Base-by-base conservation (phyloP, 1,140 invertebrate species). In the Linepithema humile region DNA sequence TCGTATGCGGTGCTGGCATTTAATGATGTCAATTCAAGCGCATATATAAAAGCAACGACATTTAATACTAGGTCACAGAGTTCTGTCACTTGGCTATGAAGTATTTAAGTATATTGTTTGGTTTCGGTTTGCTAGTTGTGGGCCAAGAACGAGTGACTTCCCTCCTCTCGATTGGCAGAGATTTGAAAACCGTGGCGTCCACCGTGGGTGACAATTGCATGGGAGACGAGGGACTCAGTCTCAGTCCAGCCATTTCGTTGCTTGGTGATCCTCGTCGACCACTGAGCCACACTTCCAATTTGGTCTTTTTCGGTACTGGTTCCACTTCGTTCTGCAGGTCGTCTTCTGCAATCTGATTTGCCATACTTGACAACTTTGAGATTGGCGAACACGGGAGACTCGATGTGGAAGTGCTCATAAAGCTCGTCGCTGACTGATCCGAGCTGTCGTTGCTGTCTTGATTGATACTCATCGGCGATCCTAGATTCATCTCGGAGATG, bases 221-320 rank as follows among this genome's bases (percentile, higher is more conserved):
- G 2, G 93, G 92, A 0, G 93, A 94, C 0, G 93, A 93, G 17
- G 93, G 92, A 38, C 92, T 91, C 50, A 94, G 86, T 67, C 92
- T 89, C 15, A 94, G 85, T 75, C 90, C 89, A 6, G 93, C 93
- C 93, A 94, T 94, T 85, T 94, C 93, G 43, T 92, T 94, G 77
- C 93, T 94, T 0, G 93, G 93, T 2, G 93, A 93, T 80, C 93
- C 93, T 80, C 92, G 91, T 48, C 92, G 90, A 43, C 93, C 93
- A 10, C 90, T 93, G 10, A 94, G 82, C 93, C 93, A 93, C 38
- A 94, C 92, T 45, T 94, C 95, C 85, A 95, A 90, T 84, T 95
- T 95, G 17, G 94, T 95, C 88, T 97, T 97, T 91, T 97, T 97
- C 12, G 96, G 96, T 15, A 96, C 96, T 1, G 96, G 96, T 90